Evolutionary conservation across 2,113 vertebrate species (phyloP).

Genomic region (Dolichallabes microphthalmus): DNA sequence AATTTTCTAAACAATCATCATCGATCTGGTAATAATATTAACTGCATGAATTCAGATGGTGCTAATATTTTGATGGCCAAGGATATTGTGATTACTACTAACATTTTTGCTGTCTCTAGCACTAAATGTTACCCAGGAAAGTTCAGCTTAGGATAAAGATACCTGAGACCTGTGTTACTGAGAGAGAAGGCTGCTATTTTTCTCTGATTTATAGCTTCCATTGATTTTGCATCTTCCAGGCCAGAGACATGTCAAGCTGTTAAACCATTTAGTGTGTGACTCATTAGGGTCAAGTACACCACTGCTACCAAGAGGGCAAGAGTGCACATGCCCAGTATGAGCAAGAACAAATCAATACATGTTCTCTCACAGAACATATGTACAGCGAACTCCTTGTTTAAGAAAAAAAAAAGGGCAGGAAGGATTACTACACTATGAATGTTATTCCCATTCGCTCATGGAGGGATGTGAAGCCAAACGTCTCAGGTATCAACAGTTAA

Average conservation of each 20-base stretch:
- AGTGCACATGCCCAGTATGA: constrained; percentile 37
- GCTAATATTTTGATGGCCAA: constrained; percentile 62
- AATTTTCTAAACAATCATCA: background rate
- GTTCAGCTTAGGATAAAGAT: constrained; percentile 66
- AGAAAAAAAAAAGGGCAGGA: constrained; percentile 53
- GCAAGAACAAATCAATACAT: constrained; percentile 51
- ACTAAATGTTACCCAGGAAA: constrained; percentile 32
- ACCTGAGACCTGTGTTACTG: constrained; percentile 41
- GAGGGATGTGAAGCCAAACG: constrained; percentile 61
- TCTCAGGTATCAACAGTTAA: constrained; percentile 52
- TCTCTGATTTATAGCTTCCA: background rate
- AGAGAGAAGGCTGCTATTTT: constrained; percentile 51
- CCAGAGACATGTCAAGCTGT: constrained; percentile 59
- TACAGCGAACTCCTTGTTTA: constrained; percentile 56
- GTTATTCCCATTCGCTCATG: constrained; percentile 64
- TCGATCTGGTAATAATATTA: constrained; percentile 62
- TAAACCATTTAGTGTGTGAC: constrained; percentile 59
- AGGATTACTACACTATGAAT: constrained; percentile 63
- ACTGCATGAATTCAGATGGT: constrained; percentile 52
- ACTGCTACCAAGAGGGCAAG: constrained; percentile 52
- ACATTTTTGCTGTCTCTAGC: constrained; percentile 55
- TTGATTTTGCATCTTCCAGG: constrained; percentile 37
- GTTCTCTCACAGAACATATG: constrained; percentile 57
- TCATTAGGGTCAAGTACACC: constrained; percentile 54
- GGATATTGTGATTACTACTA: constrained; percentile 63